Percentiles rank a stretch among this genome's conserved stretches.
Evolutionary conservation across 2,888 invertebrate genomes (phyloP).

Genomic region (Callosobruchus maculatus): DNA sequence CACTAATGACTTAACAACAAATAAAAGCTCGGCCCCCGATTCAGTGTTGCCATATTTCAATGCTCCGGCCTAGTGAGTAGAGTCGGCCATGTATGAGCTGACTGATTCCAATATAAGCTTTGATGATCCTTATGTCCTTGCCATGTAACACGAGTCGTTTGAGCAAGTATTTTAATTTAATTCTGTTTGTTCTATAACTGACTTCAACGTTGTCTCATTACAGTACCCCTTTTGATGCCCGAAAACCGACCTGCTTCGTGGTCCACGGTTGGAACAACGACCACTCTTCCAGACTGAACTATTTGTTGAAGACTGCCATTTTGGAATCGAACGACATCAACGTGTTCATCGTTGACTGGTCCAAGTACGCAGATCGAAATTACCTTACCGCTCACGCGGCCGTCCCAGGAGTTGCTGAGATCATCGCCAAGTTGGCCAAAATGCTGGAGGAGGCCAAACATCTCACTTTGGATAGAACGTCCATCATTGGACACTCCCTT

Average conservation of each 20-base stretch:
- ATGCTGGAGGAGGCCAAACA: neutral
- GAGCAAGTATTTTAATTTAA: too few relatives aligned
- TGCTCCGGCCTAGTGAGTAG: too few relatives aligned
- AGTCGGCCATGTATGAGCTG: too few relatives aligned
- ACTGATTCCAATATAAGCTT: too few relatives aligned
- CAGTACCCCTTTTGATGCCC: neutral
- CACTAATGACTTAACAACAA: too few relatives aligned
- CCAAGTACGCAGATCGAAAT: conserved; percentile 18
- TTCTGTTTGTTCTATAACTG: too few relatives aligned
- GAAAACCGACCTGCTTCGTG: conserved; percentile 29
- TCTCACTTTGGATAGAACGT: conserved; percentile 8
- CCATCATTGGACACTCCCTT: conserved; percentile 28
- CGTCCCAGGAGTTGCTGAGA: conserved; percentile 28
- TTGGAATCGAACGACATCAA: conserved; percentile 31
- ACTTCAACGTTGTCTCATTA: too few relatives aligned
- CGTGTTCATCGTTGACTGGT: conserved; percentile 42
- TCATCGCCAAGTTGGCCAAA: conserved; percentile 18
- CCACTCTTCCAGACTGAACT: conserved; percentile 28
- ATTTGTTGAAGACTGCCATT: conserved; percentile 27
- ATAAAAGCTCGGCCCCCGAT: too few relatives aligned
- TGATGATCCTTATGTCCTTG: too few relatives aligned
- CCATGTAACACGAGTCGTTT: too few relatives aligned
- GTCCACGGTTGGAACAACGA: conserved; percentile 39
- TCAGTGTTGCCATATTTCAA: too few relatives aligned
- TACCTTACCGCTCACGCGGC: conserved; percentile 23